These are phyloP conservation scores for Megalurothrips usitatus DNA, from an alignment of 2,888 invertebrate species.

Conservation along the genomic window DNA sequence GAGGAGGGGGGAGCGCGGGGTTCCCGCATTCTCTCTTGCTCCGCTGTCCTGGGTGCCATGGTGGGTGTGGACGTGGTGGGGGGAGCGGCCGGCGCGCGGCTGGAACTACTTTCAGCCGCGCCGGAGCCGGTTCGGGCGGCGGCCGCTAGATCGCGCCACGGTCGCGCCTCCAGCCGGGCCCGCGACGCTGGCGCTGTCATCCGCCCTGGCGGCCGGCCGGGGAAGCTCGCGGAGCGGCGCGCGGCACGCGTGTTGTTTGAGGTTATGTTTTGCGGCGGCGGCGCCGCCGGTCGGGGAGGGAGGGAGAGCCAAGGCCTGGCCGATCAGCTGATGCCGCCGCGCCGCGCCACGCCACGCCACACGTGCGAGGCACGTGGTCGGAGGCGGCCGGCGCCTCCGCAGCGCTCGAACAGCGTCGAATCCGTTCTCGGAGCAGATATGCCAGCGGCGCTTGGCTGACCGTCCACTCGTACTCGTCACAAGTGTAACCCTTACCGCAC, in stretches of 20 bases:
- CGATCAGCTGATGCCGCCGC: constrained; percentile 2
- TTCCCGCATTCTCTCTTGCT: background rate
- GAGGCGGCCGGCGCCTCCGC: background rate
- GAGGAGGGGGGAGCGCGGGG: background rate
- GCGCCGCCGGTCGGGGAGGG: background rate
- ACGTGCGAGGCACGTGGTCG: background rate
- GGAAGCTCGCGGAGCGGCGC: background rate
- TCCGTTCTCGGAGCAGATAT: too few species aligned
- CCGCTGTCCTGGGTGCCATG: background rate
- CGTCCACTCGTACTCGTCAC: background rate
- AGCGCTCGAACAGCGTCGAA: too few species aligned
- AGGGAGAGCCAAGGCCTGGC: background rate
- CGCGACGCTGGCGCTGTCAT: constrained; percentile 1
- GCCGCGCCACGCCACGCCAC: background rate
- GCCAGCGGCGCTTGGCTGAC: background rate
- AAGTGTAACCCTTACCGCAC: background rate
- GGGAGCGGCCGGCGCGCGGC: background rate
- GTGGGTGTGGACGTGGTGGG: background rate
- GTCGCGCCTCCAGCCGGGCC: background rate
- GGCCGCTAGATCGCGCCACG: background rate
- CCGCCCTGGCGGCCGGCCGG: background rate
- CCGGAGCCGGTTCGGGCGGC: background rate
- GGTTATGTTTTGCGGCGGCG: constrained; percentile 9
- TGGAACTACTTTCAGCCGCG: constrained; percentile 17
- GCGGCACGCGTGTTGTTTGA: constrained; percentile 17